phyloP scores from a whole-genome alignment of 2,797 vertebrate species.

The Cossypha dichroa region DNA sequence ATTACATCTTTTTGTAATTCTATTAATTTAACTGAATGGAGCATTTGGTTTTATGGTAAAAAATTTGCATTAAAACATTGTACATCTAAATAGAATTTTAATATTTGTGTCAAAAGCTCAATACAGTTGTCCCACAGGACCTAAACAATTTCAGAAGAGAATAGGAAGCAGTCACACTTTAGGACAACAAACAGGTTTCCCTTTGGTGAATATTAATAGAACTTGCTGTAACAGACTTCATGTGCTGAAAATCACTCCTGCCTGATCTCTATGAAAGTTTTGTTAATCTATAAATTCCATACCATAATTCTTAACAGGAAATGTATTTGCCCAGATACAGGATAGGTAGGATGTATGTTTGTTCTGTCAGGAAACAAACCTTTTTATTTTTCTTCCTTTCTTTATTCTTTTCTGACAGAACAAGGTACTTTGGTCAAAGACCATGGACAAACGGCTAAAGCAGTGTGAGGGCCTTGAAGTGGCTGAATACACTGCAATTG shows the following conservation, averaged over 20 bases:
- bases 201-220: conserved; percentile 68
- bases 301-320: conserved; percentile 32
- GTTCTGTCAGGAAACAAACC: not conserved
- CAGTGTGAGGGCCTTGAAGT: not conserved
- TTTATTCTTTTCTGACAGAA: not conserved
- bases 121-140: conserved; percentile 70
- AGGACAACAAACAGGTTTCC: conserved; percentile 69
- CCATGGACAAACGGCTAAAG: not conserved
- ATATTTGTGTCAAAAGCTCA: conserved; percentile 78
- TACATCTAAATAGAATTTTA: conserved; percentile 89
- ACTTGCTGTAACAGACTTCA: not conserved
- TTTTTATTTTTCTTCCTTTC: not conserved
- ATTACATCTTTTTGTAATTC: conserved; percentile 99
- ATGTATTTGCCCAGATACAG: not conserved
- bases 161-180: not conserved
- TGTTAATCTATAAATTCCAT: not conserved
- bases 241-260: conserved; percentile 6
- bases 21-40: conserved; percentile 99
- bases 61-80: conserved; percentile 99
- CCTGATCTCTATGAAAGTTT: not conserved
- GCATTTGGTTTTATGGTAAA: conserved; percentile 98
- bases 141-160: conserved; percentile 72
- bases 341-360: not conserved
- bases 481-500: not conserved
- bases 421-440: not conserved